Percentiles rank a stretch among this genome's conserved stretches.
These are phyloP conservation scores for Agrotis ipsilon DNA, from an alignment of 2,888 invertebrate genomes.

Conservation along the genomic window DNA sequence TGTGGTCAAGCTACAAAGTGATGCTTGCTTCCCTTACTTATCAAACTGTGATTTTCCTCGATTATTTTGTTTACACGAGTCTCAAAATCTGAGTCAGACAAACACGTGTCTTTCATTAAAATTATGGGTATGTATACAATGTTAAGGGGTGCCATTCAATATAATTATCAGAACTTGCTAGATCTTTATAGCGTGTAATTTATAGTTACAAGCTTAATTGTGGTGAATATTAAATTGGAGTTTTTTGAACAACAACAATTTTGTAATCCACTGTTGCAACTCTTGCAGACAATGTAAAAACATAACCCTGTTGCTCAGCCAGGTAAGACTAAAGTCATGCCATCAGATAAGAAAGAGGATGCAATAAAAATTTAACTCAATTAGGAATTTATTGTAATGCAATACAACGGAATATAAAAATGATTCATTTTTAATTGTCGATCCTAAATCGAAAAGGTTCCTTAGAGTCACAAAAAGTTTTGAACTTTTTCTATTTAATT, in stretches of 20 bases:
- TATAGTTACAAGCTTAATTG: neutral
- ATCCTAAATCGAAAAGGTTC: too few relatives aligned
- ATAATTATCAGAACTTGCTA: too few relatives aligned
- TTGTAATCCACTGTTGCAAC: constrained; percentile 10
- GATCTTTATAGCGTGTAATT: constrained; percentile 14
- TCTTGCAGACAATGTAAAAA: neutral
- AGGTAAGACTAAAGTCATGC: neutral
- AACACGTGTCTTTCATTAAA: constrained; percentile 23
- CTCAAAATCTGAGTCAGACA: constrained; percentile 8
- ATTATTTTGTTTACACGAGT: constrained; percentile 1
- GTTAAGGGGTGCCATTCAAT: neutral
- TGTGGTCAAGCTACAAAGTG: neutral
- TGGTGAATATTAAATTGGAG: neutral
- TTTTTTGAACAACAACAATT: neutral
- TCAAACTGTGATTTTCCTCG: constrained; percentile 4
- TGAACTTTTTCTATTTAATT: too few relatives aligned
- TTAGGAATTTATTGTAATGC: too few relatives aligned
- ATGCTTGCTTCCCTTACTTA: neutral
- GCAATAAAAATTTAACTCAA: too few relatives aligned
- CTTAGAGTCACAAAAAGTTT: too few relatives aligned
- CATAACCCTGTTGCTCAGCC: neutral
- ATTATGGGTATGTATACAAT: constrained; percentile 5
- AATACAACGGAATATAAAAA: too few relatives aligned
- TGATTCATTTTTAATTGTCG: too few relatives aligned
- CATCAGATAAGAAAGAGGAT: too few relatives aligned